Conservation (phyloP, 1,140 invertebrate genomes). For the Tetramorium simillimum region DNA sequence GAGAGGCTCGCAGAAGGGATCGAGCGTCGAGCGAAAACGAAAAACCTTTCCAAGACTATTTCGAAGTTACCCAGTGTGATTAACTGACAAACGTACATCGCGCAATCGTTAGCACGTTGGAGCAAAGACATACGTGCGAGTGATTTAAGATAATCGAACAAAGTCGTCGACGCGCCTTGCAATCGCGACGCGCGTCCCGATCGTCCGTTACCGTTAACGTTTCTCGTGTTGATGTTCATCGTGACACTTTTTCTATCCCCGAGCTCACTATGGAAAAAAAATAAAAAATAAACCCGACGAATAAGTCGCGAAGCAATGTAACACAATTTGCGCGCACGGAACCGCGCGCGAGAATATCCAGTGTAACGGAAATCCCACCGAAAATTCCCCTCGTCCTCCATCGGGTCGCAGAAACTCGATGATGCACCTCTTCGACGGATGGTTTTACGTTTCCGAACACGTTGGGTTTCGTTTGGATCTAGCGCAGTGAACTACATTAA, state of each 20-base stretch:
- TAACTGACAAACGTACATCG: conserved; percentile 14
- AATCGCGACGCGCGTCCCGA: conserved; percentile 27
- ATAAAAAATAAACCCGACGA: neutral
- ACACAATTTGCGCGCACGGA: conserved; percentile 22
- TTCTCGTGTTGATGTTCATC: conserved; percentile 71
- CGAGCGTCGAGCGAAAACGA: conserved; percentile 57
- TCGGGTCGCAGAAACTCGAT: neutral
- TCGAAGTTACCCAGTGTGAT: conserved; percentile 51
- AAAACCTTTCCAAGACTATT: conserved; percentile 21
- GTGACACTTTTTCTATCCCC: conserved; percentile 68
- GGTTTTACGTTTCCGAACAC: neutral
- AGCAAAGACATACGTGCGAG: conserved; percentile 20
- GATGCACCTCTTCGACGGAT: conserved; percentile 27
- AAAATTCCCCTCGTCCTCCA: neutral
- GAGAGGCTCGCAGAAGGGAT: conserved; percentile 19
- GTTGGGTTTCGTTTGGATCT: neutral
- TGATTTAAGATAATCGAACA: conserved; percentile 40
- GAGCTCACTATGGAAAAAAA: conserved; percentile 1
- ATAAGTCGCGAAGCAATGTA: conserved; percentile 11
- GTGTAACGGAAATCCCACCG: neutral
- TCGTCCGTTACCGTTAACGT: conserved; percentile 64
- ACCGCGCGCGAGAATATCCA: conserved; percentile 3
- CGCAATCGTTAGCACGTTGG: conserved; percentile 11
- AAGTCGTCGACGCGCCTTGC: neutral
- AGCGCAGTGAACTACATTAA: neutral